These are phyloP conservation scores for Pycnonotus jocosus DNA, from an alignment of 2,113 vertebrate genomes.

Conservation along the genomic window DNA sequence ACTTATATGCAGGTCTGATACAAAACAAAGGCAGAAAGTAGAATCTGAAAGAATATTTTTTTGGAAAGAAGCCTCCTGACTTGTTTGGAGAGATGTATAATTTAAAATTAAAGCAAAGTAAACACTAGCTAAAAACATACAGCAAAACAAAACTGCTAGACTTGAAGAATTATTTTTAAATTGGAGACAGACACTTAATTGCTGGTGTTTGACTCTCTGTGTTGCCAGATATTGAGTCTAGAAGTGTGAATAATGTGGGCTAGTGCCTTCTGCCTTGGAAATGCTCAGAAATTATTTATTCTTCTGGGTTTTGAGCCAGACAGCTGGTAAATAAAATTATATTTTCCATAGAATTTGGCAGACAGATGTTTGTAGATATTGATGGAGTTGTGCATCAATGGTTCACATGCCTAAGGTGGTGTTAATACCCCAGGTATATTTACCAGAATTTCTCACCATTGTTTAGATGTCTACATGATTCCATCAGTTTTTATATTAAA, in stretches of 20 bases:
- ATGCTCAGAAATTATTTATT: constrained; percentile 6
- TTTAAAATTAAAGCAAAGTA: constrained; percentile 28
- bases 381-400: neutral
- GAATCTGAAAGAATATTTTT: neutral
- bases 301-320: constrained; percentile 15
- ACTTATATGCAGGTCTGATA: neutral
- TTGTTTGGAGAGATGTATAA: constrained; percentile 6
- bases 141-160: constrained; percentile 30
- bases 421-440: neutral
- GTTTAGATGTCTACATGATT: neutral
- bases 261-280: constrained; percentile 4
- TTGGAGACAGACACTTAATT: constrained; percentile 53
- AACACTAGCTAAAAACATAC: constrained; percentile 11
- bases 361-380: neutral
- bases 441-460: neutral
- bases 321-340: constrained; percentile 22
- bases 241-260: constrained; percentile 29
- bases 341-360: constrained; percentile 17
- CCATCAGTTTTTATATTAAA: neutral
- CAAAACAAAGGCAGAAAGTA: neutral
- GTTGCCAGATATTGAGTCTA: constrained; percentile 13
- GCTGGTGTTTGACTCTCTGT: neutral
- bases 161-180: constrained; percentile 47
- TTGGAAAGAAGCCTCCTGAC: neutral
- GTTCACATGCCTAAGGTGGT: neutral